Base-by-base conservation (phyloP, 2,797 vertebrate genomes). In the Gobio occitaniae region DNA sequence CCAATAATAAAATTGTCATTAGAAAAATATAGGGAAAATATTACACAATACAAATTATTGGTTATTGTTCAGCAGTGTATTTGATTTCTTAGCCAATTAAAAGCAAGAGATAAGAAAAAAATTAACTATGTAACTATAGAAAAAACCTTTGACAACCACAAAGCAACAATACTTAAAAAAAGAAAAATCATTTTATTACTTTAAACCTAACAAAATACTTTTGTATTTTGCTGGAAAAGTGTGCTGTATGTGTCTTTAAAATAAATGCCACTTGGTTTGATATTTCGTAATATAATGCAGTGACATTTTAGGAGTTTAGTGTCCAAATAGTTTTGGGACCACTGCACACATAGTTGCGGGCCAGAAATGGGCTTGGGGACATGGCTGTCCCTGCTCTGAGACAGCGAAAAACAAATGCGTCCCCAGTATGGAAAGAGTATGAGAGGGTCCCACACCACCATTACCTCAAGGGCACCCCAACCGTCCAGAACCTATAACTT, bases 271-370 rank as follows among this genome's bases (percentile, higher is more conserved):
- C 36, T 47, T 29, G 76, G 21, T 47, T 78, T 78, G 76, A 61
- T 78, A 78, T 78, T 78, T 78, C n/a, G 15, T 17, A 25, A 61
- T 41, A 19, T 63, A 78, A 47, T 11, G 9, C n/a, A 3, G 13
- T 78, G 76, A 78, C 76, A 78, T 78, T 78, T 78, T 44, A 78
- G 56, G 13, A 63, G 21, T 63, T 78, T 44, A 63, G 76, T 3
- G 4, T 78, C 41, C 76, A 78, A 78, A 78, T 78, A 78, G 76
- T 78, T 78, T 63, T 19, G 76, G 76, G 76, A 41, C 76, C 76
- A 63, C 76, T 78, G 76, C 76, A 63, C 76, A 78, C 76, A 44
- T 32, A 47, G 41, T 6, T 66, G 4, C 29, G 2, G 7, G 50
- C 38, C n/a, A 50, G 50, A 41, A 61, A 54, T 59, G 54, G 48